These are phyloP conservation scores for Dermatophagoides farinae DNA, from an alignment of 1,140 invertebrate species.

Conservation along the genomic window DNA sequence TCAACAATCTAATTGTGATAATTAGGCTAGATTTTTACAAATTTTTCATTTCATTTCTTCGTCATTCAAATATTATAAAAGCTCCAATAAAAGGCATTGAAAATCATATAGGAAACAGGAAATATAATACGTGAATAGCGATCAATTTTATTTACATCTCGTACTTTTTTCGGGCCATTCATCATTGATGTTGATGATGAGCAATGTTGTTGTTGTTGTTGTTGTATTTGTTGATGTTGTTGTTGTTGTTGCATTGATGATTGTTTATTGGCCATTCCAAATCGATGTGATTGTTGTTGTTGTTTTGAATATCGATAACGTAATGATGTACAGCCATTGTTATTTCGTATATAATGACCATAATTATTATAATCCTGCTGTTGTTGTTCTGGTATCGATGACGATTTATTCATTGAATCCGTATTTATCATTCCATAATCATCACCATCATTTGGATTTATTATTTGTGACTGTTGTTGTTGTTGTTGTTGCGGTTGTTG, in stretches of 20 bases:
- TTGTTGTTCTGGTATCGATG: too few relatives aligned
- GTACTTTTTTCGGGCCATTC: slow-evolving; percentile 57
- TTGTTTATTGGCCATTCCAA: neutral
- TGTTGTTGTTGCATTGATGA: neutral
- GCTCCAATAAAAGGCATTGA: slow-evolving; percentile 82
- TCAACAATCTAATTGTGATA: too few relatives aligned
- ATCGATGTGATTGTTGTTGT: neutral
- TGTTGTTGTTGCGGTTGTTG: too few relatives aligned
- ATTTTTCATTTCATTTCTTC: neutral
- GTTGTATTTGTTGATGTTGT: neutral
- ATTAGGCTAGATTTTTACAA: too few relatives aligned
- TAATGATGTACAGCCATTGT: neutral
- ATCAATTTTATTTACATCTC: slow-evolving; percentile 91
- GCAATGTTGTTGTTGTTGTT: neutral
- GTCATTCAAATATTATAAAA: slow-evolving; percentile 45
- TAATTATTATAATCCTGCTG: too few relatives aligned
- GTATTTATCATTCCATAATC: too few relatives aligned
- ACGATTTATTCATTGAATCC: too few relatives aligned
- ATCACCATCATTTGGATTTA: too few relatives aligned
- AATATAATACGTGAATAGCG: slow-evolving; percentile 85
- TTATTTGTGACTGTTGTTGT: too few relatives aligned
- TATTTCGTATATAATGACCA: too few relatives aligned
- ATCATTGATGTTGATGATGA: slow-evolving; percentile 22
- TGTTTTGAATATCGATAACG: neutral
- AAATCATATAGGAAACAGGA: slow-evolving; percentile 75